phyloP scores from a whole-genome alignment of 2,113 vertebrate genomes.

The Dasyornis broadbenti region DNA sequence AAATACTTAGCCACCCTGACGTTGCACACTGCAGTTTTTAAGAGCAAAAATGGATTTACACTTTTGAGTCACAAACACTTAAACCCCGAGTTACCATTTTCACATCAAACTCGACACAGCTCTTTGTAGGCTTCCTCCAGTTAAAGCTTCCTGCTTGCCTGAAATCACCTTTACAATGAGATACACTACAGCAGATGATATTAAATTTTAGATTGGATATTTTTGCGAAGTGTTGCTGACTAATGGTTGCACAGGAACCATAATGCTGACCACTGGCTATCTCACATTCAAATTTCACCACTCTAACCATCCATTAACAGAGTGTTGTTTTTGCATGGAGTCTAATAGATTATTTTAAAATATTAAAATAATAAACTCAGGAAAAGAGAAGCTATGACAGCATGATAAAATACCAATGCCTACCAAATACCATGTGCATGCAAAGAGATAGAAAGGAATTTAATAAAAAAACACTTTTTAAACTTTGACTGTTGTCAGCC shows the following conservation, averaged over 20 bases:
- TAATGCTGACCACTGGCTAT: not conserved
- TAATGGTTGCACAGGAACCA: not conserved
- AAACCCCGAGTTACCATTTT: not conserved
- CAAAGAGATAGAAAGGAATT: not conserved
- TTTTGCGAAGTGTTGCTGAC: not conserved
- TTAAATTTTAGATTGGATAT: not conserved
- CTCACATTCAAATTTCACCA: not conserved
- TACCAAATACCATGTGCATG: not conserved
- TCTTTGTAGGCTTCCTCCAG: not conserved
- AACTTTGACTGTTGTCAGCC: not conserved
- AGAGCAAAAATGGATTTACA: not conserved
- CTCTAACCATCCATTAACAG: not conserved
- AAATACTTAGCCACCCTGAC: not conserved
- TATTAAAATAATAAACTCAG: not conserved
- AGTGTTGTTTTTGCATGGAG: not conserved
- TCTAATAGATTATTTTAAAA: not conserved
- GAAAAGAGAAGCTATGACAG: not conserved
- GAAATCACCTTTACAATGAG: not conserved
- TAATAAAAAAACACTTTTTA: not conserved
- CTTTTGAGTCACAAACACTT: not conserved
- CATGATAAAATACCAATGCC: not conserved
- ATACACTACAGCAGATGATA: fast-evolving
- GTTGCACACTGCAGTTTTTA: not conserved
- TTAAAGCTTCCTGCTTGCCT: not conserved
- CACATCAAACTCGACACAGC: not conserved